A percentile compares a stretch with the other conserved stretches of the same genome.
phyloP scores from a whole-genome alignment of 2,113 vertebrate species.

The Apteryx owenii region DNA sequence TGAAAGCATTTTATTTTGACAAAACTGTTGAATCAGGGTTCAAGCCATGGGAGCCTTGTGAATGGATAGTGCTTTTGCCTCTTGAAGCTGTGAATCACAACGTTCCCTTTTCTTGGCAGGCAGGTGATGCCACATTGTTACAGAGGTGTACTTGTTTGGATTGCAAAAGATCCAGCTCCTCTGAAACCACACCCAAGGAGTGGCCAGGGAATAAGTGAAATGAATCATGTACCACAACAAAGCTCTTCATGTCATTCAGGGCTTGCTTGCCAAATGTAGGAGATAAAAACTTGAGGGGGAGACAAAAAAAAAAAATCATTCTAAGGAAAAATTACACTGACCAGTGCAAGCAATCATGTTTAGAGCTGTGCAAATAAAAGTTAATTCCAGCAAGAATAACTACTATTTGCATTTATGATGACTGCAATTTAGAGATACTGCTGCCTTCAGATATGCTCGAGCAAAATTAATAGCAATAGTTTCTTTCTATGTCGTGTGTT shows the following conservation, averaged over 20 bases:
- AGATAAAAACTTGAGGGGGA: slow-evolving; percentile 59
- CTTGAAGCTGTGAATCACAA: neutral
- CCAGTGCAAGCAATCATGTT: neutral
- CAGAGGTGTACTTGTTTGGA: slow-evolving; percentile 17
- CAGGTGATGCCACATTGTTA: slow-evolving; percentile 1
- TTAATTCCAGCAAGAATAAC: neutral
- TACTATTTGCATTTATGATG: neutral
- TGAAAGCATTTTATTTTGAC: neutral
- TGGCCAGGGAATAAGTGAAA: slow-evolving; percentile 29
- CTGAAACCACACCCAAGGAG: slow-evolving; percentile 70
- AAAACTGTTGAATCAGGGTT: neutral
- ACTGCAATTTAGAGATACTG: neutral
- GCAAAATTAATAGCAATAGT: neutral
- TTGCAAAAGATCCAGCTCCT: slow-evolving; percentile 60
- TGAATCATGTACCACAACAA: slow-evolving; percentile 77
- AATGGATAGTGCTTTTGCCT: neutral
- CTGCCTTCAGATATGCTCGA: neutral
- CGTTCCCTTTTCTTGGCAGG: neutral
- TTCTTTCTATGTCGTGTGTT: neutral
- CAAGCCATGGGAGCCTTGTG: neutral
- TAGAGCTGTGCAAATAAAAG: neutral
- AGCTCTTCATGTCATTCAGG: slow-evolving; percentile 60
- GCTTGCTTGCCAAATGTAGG: slow-evolving; percentile 46
- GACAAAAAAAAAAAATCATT: slow-evolving; percentile 57
- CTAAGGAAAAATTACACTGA: slow-evolving; percentile 40